Evolutionary conservation across 2,888 invertebrate species (phyloP).

Genomic region (Melipona beecheii): DNA sequence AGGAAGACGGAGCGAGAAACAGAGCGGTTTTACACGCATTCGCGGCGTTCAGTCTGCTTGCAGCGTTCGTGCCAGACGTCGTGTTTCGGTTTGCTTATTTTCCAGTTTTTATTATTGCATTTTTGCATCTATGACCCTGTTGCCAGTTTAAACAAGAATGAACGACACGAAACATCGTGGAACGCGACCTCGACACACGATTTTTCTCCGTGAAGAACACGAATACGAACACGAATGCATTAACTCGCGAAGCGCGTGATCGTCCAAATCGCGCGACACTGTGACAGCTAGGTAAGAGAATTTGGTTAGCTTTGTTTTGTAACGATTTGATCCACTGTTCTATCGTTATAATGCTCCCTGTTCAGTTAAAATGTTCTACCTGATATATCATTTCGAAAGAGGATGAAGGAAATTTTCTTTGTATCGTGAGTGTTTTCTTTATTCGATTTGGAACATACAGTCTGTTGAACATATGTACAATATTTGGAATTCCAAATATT

Average conservation of each 20-base stretch:
- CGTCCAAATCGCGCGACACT: not conserved
- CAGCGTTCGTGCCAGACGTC: slow-evolving; percentile 46
- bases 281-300: slow-evolving; percentile 34
- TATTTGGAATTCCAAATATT: too few species aligned
- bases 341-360: too few species aligned
- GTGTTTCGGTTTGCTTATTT: slow-evolving; percentile 39
- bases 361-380: not conserved
- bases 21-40: slow-evolving; percentile 41
- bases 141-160: not conserved
- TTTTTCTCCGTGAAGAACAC: not conserved
- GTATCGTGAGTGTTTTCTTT: too few species aligned
- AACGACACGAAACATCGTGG: not conserved
- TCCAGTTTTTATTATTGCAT: not conserved
- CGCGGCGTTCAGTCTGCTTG: slow-evolving; percentile 61
- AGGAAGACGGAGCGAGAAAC: slow-evolving; percentile 38
- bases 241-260: not conserved
- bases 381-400: not conserved
- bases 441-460: too few species aligned
- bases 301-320: not conserved
- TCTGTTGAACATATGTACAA: too few species aligned
- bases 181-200: not conserved
- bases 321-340: not conserved
- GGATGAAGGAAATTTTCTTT: too few species aligned
- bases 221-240: not conserved
- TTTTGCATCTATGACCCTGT: not conserved